A percentile compares a stretch with the other conserved stretches of the same genome.
Conservation (phyloP, 2,113 vertebrate genomes). For the Apteryx mantelli region DNA sequence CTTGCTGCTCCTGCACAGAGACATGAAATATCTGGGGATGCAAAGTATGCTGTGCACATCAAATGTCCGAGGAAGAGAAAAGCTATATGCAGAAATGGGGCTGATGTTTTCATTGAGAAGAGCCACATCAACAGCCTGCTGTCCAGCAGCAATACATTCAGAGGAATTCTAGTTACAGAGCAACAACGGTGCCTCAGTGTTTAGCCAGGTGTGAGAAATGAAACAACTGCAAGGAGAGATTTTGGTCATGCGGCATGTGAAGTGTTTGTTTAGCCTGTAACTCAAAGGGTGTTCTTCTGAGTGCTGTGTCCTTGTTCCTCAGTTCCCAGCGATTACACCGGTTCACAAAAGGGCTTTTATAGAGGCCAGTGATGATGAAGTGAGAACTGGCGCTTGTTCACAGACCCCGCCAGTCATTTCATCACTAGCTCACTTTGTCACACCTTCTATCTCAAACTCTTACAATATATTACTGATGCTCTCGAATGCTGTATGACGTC, state of each 20-base stretch:
- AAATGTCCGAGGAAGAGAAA: background rate
- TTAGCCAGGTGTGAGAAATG: background rate
- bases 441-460: background rate
- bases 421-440: background rate
- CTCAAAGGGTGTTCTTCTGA: background rate
- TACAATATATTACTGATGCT: background rate
- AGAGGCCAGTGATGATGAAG: background rate
- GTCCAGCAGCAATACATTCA: background rate
- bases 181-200: background rate
- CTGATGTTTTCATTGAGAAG: background rate
- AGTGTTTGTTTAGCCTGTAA: conserved; percentile 53
- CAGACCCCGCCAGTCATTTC: background rate
- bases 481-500: background rate
- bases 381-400: background rate
- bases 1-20: background rate
- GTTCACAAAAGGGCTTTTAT: background rate
- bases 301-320: background rate
- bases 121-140: background rate
- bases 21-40: background rate
- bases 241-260: background rate
- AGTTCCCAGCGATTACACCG: background rate
- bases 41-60: background rate
- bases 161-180: background rate
- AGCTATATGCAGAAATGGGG: accelerated
- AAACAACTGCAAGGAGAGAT: background rate